Evolutionary conservation across 2,797 vertebrate species (phyloP), one percentile per base, ranked within the genome.

Genomic region (Mus caroli): DNA sequence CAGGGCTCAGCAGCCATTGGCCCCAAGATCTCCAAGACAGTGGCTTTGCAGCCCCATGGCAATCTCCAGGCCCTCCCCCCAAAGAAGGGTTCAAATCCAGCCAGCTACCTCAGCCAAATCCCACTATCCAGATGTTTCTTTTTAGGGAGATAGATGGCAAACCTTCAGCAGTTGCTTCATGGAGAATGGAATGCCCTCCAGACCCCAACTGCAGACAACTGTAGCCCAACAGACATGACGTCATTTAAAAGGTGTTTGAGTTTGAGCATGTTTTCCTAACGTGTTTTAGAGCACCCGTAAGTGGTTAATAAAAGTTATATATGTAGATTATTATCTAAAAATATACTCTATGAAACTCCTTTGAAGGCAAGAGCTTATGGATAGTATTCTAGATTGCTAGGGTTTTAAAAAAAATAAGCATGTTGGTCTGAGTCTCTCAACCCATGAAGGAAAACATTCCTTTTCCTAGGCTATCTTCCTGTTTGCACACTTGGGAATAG

Each of bases 241-340:
- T 98, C 98, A 98, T 97, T 95, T 89, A 6, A 98, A 97, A 97
- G 96, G 97, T 98, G 97, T 98, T 97, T 97, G 97, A 98, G 94
- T 97, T 97, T 97, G 97, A 98, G 98, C 98, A 97, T 85, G 92
- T 91, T 97, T 98, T 97, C 94, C 90, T 92, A 56, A 75, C 1
- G 90, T 96, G 92, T 97, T 98, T 98, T 96, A 96, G 95, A 94
- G 76, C 75, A 80, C 98, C 97, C 84, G 97, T 98, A 98, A 98
- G 97, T 97, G 96, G 98, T 98, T 97, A 97, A 97, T 97, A 98
- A 98, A 94, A 97, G 97, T 96, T 98, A 97, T 56, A 1, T 15
- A 0, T 89, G 83, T 98, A 97, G 96, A 97, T 97, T 98, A 98
- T 97, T 98, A 95, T 97, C 96, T 98, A 96, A 98, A 97, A 31